These are phyloP conservation scores for Camptogramma bilineatum DNA, from an alignment of 2,888 invertebrate species.

Conservation along the genomic window DNA sequence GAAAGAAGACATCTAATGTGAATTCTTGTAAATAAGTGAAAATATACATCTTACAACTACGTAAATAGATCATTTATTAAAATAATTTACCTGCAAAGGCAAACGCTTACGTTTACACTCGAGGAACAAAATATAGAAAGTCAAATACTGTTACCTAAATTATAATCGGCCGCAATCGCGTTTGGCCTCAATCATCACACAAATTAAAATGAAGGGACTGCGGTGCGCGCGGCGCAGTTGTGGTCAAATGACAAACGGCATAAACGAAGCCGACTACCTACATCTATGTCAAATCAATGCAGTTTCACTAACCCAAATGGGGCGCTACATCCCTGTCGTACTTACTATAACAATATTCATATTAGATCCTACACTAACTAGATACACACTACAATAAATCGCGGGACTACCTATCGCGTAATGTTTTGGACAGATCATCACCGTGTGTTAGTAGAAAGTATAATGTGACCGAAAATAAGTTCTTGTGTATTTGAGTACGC, in stretches of 20 bases:
- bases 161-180: slow-evolving; percentile 18
- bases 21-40: slow-evolving; percentile 41
- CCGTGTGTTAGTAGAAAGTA: slow-evolving; percentile 55
- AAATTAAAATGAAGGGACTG: neutral
- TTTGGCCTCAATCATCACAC: slow-evolving; percentile 4
- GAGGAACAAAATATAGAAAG: slow-evolving; percentile 67
- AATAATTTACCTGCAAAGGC: slow-evolving; percentile 51
- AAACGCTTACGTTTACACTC: slow-evolving; percentile 45
- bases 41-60: slow-evolving; percentile 47
- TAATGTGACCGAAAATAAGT: slow-evolving; percentile 61
- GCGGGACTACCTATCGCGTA: slow-evolving; percentile 53
- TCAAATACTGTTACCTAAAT: slow-evolving; percentile 71
- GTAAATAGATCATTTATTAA: slow-evolving; percentile 45
- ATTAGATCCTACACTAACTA: slow-evolving; percentile 54
- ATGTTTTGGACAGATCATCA: slow-evolving; percentile 77
- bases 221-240: neutral
- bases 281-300: slow-evolving; percentile 34
- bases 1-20: slow-evolving; percentile 13
- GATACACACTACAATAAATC: slow-evolving; percentile 53
- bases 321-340: slow-evolving; percentile 48
- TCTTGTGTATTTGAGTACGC: slow-evolving; percentile 53
- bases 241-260: neutral
- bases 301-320: slow-evolving; percentile 40
- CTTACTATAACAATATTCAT: slow-evolving; percentile 54
- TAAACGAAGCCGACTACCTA: slow-evolving; percentile 4